Base-by-base conservation (phyloP, 1,140 invertebrate species). In the Zophobas atratus region DNA sequence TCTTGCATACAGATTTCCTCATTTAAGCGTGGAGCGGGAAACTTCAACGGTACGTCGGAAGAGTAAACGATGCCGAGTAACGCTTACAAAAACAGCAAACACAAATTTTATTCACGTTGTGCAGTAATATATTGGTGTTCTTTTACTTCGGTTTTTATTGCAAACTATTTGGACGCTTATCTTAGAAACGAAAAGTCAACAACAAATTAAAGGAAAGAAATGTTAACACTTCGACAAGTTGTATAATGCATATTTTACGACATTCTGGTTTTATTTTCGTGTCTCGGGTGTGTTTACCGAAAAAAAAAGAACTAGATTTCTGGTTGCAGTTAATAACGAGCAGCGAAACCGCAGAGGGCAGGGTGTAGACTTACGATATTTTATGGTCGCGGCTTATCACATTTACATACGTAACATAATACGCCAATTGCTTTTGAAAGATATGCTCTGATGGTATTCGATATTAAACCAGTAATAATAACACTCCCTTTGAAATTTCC, bases 391-490 rank as follows among this genome's bases (percentile, higher is more conserved):
- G 33, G 39, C 60, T 67, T 43, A 67, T 43, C 60, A 67, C 20
- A 67, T 60, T 60, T 36, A 43, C 35, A 67, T 43, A 32, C 38
- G 60, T 67, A 67, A 67, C 33, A 67, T 43, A 67, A 67, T 67
- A 67, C 60, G 60, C 38, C 43, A 43, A 67, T 43, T 67, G 60
- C 39, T 32, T 67, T 60, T 67, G 38, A 43, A 43, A 32, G 60
- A 43, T 43, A 67, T 67, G 60, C 8, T 43, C 5, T 43, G 60
- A 1, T 67, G 38, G 41, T 43, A 67, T 67, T 67, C 20, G 60
- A 43, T 41, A 36, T 35, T 36, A 60, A 35, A 60, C 36, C 56
- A n/a, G 56, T 6, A 60, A 38, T 60, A 60, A 60, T 38, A 1
- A 35, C 56, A 60, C 56, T 33, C 35, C 20, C 49, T 35, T 35